These are phyloP conservation scores for Heloderma charlesbogerti DNA, from an alignment of 2,113 vertebrate genomes.

Conservation along the genomic window DNA sequence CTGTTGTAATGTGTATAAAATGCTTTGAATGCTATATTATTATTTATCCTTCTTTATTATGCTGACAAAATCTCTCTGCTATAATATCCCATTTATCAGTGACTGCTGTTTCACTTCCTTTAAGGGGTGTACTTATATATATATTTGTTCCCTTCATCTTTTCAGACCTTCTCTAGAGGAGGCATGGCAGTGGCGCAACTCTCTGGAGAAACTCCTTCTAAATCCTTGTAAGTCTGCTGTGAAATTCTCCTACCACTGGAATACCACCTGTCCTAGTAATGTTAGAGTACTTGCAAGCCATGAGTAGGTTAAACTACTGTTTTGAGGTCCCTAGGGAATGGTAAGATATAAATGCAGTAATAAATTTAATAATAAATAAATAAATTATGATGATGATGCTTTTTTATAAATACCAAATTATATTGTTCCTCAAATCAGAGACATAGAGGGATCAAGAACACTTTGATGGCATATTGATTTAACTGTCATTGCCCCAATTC, in stretches of 20 bases:
- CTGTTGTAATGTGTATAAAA: background rate
- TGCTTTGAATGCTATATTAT: background rate
- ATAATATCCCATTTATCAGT: background rate
- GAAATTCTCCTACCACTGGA: background rate
- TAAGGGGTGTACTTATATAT: background rate
- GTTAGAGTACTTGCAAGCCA: background rate
- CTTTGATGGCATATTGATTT: background rate
- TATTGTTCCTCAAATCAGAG: background rate
- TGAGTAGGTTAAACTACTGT: background rate
- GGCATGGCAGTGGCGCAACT: conserved; percentile 89
- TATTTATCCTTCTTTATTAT: no score
- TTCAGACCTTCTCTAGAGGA: conserved; percentile 86
- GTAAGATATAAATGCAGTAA: background rate
- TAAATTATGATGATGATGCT: no score
- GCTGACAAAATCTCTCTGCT: background rate
- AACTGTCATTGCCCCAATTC: background rate
- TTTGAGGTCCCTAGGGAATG: background rate
- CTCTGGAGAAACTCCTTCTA: conserved; percentile 90
- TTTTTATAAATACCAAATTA: background rate
- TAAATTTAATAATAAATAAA: background rate
- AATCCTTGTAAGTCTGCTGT: conserved; percentile 85
- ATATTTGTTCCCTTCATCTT: conserved; percentile 23
- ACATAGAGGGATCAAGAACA: background rate
- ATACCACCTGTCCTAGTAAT: background rate
- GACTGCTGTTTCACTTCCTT: background rate